Evolutionary conservation across 2,113 vertebrate genomes (phyloP).

Genomic region (Tonatia bakeri): DNA sequence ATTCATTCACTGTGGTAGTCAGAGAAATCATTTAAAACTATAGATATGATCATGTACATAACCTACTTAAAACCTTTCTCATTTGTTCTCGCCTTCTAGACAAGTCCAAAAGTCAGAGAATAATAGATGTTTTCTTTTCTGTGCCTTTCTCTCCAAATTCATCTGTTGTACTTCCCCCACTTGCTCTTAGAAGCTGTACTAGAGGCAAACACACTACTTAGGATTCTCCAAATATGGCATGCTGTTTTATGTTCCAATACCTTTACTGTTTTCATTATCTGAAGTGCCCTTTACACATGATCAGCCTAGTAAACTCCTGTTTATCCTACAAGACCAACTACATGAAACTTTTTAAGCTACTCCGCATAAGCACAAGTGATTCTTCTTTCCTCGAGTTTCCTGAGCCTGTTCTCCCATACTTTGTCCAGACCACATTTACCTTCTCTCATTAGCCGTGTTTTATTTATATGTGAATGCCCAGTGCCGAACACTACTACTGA

Average conservation of each 20-base stretch:
- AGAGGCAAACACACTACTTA: not conserved
- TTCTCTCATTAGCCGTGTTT: not conserved
- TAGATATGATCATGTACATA: not conserved
- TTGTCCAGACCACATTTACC: not conserved
- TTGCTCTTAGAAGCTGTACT: not conserved
- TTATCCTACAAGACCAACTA: not conserved
- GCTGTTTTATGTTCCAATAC: not conserved
- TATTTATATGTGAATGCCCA: not conserved
- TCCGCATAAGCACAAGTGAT: not conserved
- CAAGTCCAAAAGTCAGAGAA: not conserved
- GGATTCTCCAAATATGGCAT: not conserved
- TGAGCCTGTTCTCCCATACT: not conserved
- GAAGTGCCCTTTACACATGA: not conserved
- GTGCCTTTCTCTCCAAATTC: not conserved
- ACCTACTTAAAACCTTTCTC: not conserved
- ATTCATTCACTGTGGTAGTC: not conserved
- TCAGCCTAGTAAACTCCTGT: not conserved
- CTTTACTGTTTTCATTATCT: not conserved
- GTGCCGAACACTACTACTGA: not conserved
- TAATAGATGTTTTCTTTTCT: not conserved
- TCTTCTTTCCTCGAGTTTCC: not conserved
- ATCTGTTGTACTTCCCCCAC: not conserved
- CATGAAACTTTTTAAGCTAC: not conserved
- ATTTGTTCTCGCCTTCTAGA: not conserved
- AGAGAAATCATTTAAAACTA: not conserved